These are phyloP conservation scores for Zoanthus sociatus DNA, from an alignment of 92 coral and sea anemone genomes.

Conservation along the genomic window DNA sequence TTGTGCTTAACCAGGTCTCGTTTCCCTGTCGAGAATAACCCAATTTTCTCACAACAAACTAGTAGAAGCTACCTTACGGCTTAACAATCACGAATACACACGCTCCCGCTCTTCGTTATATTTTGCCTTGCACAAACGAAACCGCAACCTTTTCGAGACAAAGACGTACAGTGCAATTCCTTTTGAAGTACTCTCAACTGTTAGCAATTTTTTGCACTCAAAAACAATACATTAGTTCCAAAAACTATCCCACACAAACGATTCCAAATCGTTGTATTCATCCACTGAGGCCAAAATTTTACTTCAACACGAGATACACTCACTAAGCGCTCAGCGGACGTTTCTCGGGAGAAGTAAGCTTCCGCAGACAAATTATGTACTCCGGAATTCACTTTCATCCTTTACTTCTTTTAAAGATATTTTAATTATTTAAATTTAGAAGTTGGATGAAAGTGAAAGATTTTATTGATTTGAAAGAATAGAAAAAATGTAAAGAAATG, in stretches of 20 bases:
- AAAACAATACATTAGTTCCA: slow-evolving; percentile 59
- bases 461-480: neutral
- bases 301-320: slow-evolving; percentile 97
- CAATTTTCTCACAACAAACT: slow-evolving; percentile 69
- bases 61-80: slow-evolving; percentile 59
- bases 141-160: slow-evolving; percentile 54
- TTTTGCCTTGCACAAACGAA: slow-evolving; percentile 70
- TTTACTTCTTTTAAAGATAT: neutral
- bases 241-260: slow-evolving; percentile 77
- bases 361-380: slow-evolving; percentile 38
- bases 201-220: slow-evolving; percentile 34
- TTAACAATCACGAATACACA: slow-evolving; percentile 68
- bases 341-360: slow-evolving; percentile 48
- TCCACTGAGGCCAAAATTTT: slow-evolving; percentile 90
- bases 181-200: slow-evolving; percentile 40
- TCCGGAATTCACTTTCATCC: slow-evolving; percentile 27
- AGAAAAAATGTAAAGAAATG: neutral
- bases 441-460: slow-evolving; percentile 5
- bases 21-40: slow-evolving; percentile 58
- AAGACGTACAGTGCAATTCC: slow-evolving; percentile 46
- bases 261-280: slow-evolving; percentile 80
- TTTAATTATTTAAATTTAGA: neutral
- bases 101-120: slow-evolving; percentile 64
- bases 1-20: slow-evolving; percentile 54
- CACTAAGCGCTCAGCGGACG: slow-evolving; percentile 78